Percentiles rank a stretch among this genome's conserved stretches.
These are phyloP conservation scores for Dryadula phaetusa DNA, from an alignment of 2,888 invertebrate genomes.

Conservation along the genomic window DNA sequence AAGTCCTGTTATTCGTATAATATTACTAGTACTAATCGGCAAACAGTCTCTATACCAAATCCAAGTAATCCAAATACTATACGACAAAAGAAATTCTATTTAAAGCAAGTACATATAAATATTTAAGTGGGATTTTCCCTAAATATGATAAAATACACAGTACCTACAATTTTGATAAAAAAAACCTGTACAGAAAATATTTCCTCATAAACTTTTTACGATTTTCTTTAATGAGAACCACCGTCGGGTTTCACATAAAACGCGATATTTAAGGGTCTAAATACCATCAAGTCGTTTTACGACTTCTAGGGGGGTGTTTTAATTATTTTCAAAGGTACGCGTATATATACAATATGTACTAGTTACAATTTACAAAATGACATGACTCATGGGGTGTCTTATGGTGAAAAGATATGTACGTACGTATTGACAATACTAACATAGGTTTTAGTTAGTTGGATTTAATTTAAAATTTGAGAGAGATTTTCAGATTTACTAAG, in stretches of 20 bases:
- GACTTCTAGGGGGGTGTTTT: conserved; percentile 39
- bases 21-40: neutral
- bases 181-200: conserved; percentile 29
- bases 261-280: conserved; percentile 40
- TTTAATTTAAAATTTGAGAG: neutral
- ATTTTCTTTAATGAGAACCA: conserved; percentile 41
- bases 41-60: neutral
- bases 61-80: too few relatives aligned
- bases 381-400: conserved; percentile 15
- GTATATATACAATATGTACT: conserved; percentile 5
- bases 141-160: neutral
- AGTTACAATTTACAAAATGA: conserved; percentile 12
- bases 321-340: conserved; percentile 34
- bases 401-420: neutral
- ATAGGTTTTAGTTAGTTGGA: neutral
- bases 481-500: too few relatives aligned
- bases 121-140: too few relatives aligned
- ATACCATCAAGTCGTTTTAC: conserved; percentile 40
- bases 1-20: neutral
- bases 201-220: conserved; percentile 41
- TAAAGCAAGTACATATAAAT: neutral
- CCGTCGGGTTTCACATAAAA: conserved; percentile 39
- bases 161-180: conserved; percentile 16
- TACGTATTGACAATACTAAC: conserved; percentile 2
- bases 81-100: neutral